Base-by-base conservation (phyloP, 2,888 invertebrate species). In the Noctua janthina region DNA sequence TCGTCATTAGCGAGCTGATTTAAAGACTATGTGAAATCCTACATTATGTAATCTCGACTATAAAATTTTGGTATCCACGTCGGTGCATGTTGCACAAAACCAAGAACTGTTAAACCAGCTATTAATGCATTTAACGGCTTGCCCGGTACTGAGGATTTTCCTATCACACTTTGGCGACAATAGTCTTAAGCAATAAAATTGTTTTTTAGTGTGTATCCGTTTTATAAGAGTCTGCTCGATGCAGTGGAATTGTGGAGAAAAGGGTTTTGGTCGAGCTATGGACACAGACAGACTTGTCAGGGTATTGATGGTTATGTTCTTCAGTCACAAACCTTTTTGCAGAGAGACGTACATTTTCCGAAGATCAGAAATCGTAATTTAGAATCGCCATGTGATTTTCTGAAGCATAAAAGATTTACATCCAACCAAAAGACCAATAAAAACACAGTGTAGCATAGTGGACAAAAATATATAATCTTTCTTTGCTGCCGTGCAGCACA, bases 101-200 rank as follows among this genome's bases (percentile, higher is more conserved):
- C 39, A 49, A 82, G 69, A 81, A 66, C 82, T 20, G 76, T 82
- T 66, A 76, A 70, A 75, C 66, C 20, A n/a, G 20, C 76, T 20
- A 70, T 82, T 43, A 76, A 75, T 51, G 15, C 20, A 56, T 75
- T 75, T 82, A 70, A 82, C n/a, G 49, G 64, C 54, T 54, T 56
- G 20, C n/a, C 0, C 11, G 3, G 10, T 29, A 23, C 8, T 23
- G 69, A 49, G 39, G 23, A 76, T 70, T 81, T 69, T 70, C 75
- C 76, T 66, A 66, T 82, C 23, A 82, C 49, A 59, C 49, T 70
- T 74, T 56, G 49, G 64, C 39, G 69, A 81, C 75, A 70, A 49
- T 39, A 70, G 49, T 75, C 64, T 81, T 82, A 8, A 10, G 49
- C 54, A 70, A 54, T 66, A 59, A 70, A 82, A 75, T 76, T 23